phyloP scores from a whole-genome alignment of 2,113 vertebrate species.

The Mionectes macconnelli region DNA sequence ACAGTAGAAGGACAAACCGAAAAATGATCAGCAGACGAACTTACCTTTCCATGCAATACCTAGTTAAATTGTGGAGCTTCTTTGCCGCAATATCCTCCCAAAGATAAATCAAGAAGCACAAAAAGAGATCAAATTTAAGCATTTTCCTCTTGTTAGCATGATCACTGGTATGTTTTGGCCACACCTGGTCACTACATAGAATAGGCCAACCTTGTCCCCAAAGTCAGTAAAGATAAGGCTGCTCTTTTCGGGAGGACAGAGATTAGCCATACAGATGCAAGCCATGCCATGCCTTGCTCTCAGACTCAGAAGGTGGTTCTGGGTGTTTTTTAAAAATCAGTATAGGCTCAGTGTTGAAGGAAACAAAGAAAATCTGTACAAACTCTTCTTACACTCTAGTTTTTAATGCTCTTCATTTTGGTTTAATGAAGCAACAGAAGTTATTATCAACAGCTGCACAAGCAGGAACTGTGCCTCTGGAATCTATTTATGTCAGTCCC shows the following conservation, averaged over 20 bases:
- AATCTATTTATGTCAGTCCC: background rate
- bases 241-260: background rate
- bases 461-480: background rate
- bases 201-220: background rate
- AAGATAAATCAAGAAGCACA: background rate
- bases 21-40: background rate
- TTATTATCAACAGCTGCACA: background rate
- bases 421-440: background rate
- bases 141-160: background rate
- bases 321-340: background rate
- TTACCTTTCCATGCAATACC: background rate
- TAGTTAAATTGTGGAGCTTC: background rate
- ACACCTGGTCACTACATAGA: background rate
- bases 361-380: background rate
- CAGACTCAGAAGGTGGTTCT: background rate
- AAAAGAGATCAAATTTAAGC: background rate
- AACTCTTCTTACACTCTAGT: background rate
- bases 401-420: background rate
- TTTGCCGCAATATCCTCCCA: background rate
- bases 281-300: background rate
- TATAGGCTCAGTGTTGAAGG: background rate
- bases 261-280: background rate
- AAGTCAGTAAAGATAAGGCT: background rate
- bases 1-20: background rate
- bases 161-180: background rate